Base-by-base conservation (phyloP, 2,113 vertebrate species). In the Holacanthus passer region DNA sequence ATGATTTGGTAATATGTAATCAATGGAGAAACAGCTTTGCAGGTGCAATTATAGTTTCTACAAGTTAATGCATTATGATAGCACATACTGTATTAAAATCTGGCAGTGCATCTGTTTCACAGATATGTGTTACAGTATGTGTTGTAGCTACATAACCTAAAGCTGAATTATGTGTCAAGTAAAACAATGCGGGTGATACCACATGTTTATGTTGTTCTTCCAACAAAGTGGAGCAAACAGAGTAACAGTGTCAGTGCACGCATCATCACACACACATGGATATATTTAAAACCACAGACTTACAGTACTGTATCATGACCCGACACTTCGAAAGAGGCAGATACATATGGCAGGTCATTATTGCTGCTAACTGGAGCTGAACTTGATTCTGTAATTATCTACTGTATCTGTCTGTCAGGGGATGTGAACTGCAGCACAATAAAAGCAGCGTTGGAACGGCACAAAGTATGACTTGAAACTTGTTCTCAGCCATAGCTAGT, bases 131-230 rank as follows among this genome's bases (percentile, higher is more conserved):
- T 72, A 68, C 27, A 64, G 29, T 53, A 55, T 32, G 65, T 65
- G 67, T 73, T 39, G 45, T 24, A 63, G 12, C 60, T 31, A 22
- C 13, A 43, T 59, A n/a, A 27, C 12, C 24, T 53, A 20, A 62
- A 78, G 65, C 55, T 35, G 56, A 55, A 63, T 70, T 29, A 63
- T 41, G 81, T 77, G 88, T 76, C 75, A 90, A 83, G 19, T 29
- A 13, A 77, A 82, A 82, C 72, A 72, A 83, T 63, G n/a, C 29
- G n/a, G 29, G 48, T 1, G 2, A 10, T 50, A 20, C 3, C 56
- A 27, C 19, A 6, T n/a, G n/a, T 64, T 81, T 48, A 13, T 0
- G 13, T 50, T 47, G 27, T 63, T 69, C 27, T 72, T 35, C 10
- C 11, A 43, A 27, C 29, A 55, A 50, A 66, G 43, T 39, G 11